Base-by-base conservation (phyloP, 1,140 invertebrate genomes). In the Drosophila santomea region DNA sequence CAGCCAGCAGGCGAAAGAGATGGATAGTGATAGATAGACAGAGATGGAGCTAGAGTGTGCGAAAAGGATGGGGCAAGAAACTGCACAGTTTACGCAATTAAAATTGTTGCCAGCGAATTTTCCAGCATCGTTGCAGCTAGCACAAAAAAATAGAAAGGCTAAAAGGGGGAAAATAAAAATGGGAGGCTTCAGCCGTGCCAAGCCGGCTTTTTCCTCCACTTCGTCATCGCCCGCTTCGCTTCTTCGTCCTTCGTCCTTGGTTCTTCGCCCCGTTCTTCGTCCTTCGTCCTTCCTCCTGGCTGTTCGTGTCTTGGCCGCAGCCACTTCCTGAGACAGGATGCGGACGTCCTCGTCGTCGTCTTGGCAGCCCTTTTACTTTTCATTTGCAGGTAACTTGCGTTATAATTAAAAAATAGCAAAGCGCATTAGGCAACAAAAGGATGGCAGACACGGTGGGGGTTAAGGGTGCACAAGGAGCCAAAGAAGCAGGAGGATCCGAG, bases 391-490 rank as follows among this genome's bases (percentile, higher is more conserved):
- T 86, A 86, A 86, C 83, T 86, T 86, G 80, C 79, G 84, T 79
- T 86, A 86, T 86, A 86, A 86, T 86, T 86, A 86, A 86, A 86
- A 88, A 86, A 86, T 86, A 83, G 83, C 84, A 86, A 89, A 86
- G 83, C 83, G 84, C 84, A 89, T 86, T 86, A 86, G 84, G 84
- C 83, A 88, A 89, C 83, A 86, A 83, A 83, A 78, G 68, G 71
- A 67, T 59, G 74, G 48, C 72, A 56, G 74, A 35, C 68, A 57
- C 35, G 23, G 47, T 20, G 5, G 14, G 38, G 12, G n/a, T 43
- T 17, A 8, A 15, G n/a, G n/a, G 39, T n/a, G 2, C n/a, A 15
- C n/a, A 43, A 58, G 56, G 41, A 32, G 28, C 28, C 28, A 2
- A 32, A 32, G 28, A 8, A 10, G 28, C 28, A 32, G 28, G 7